Conservation (phyloP, 2,888 invertebrate genomes). For the Venustoraphidia nigricollis region DNA sequence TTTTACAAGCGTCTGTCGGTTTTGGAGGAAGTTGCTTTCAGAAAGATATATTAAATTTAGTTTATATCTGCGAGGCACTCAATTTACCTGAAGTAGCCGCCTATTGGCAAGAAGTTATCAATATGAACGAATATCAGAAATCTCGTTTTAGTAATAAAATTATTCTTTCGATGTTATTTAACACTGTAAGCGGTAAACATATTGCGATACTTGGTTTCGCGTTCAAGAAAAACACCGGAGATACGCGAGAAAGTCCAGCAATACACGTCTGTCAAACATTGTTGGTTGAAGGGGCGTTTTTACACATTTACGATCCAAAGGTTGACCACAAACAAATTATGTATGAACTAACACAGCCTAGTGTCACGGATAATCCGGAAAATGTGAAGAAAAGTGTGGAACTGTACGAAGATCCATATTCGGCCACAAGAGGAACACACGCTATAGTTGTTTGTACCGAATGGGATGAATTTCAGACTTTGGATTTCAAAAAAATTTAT, state of each 20-base stretch:
- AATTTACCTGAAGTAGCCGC: conserved; percentile 92
- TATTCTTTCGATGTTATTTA: conserved; percentile 71
- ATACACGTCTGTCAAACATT: conserved; percentile 86
- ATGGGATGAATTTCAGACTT: conserved; percentile 91
- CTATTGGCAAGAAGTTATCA: conserved; percentile 96
- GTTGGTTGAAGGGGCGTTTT: conserved; percentile 86
- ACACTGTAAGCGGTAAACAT: conserved; percentile 91
- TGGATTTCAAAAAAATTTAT: conserved; percentile 83
- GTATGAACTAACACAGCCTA: conserved; percentile 62
- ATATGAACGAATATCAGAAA: conserved; percentile 94
- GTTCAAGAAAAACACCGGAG: conserved; percentile 91
- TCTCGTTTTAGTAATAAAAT: conserved; percentile 81
- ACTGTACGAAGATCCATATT: conserved; percentile 72
- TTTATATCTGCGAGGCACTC: conserved; percentile 91
- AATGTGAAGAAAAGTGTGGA: conserved; percentile 52
- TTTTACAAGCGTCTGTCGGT: conserved; percentile 90
- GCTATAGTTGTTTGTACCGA: conserved; percentile 95
- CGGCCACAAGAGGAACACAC: conserved; percentile 78
- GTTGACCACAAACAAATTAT: conserved; percentile 66
- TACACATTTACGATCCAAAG: conserved; percentile 96
- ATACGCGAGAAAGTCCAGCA: conserved; percentile 94
- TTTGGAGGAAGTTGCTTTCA: conserved; percentile 99
- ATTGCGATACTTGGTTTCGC: conserved; percentile 95
- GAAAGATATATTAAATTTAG: conserved; percentile 95
- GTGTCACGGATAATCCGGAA: conserved; percentile 56